These are phyloP conservation scores for Heteromurus nitidus DNA, from an alignment of 2,888 invertebrate species.

Conservation along the genomic window DNA sequence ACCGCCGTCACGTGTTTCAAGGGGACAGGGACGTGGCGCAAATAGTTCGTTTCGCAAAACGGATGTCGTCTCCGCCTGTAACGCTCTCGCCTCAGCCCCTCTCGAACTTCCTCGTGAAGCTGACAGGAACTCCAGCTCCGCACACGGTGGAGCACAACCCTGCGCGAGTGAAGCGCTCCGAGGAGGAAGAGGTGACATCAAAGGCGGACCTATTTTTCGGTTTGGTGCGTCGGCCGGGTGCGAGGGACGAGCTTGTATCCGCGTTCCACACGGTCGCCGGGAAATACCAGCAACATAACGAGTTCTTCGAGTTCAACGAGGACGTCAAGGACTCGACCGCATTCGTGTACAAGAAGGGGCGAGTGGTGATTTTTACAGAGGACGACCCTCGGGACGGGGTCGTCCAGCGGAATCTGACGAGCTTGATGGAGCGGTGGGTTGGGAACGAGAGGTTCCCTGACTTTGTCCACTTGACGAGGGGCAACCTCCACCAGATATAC, in stretches of 20 bases:
- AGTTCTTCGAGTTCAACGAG: slow-evolving; percentile 25
- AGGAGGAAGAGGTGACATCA: not conserved
- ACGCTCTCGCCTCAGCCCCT: not conserved
- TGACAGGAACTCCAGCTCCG: not conserved
- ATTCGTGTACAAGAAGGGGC: slow-evolving; percentile 18
- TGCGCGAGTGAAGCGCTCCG: not conserved
- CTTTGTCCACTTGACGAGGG: slow-evolving; percentile 90
- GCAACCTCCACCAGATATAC: slow-evolving; percentile 85
- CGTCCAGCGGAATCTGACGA: slow-evolving; percentile 81
- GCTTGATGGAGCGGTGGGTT: slow-evolving; percentile 86
- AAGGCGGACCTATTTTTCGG: not conserved
- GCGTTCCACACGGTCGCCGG: not conserved
- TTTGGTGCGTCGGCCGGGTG: not conserved
- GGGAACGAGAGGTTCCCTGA: slow-evolving; percentile 91
- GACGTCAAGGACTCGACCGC: not conserved
- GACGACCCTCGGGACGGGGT: slow-evolving; percentile 74
- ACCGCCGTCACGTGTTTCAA: slow-evolving; percentile 7
- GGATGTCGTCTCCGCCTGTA: slow-evolving; percentile 22
- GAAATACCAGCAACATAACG: slow-evolving; percentile 13
- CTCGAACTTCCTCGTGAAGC: not conserved
- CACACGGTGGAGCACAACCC: slow-evolving; percentile 16
- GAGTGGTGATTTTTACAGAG: slow-evolving; percentile 64
- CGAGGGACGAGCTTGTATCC: not conserved
- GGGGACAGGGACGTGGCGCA: slow-evolving; percentile 9
- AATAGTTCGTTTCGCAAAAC: slow-evolving; percentile 21